A percentile compares a stretch with the other conserved stretches of the same genome.
Conservation (phyloP, 1,140 invertebrate genomes). For the Lordiphosa stackelbergi region DNA sequence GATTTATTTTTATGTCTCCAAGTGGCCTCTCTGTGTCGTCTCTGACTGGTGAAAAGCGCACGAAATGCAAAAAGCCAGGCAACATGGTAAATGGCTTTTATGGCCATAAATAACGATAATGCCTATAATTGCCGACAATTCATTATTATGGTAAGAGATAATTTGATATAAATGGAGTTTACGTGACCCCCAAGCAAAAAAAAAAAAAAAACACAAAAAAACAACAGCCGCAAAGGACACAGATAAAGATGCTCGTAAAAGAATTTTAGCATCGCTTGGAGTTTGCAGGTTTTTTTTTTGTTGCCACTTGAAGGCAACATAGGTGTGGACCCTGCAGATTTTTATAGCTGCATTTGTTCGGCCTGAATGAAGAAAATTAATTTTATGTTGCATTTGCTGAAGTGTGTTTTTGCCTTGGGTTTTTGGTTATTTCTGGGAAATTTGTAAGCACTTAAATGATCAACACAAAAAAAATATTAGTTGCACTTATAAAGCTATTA, state of each 20-base stretch:
- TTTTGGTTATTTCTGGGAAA: neutral
- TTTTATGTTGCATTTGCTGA: slow-evolving; percentile 42
- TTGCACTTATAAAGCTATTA: no score
- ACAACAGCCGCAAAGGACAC: slow-evolving; percentile 10
- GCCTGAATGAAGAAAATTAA: slow-evolving; percentile 54
- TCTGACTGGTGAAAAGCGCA: neutral
- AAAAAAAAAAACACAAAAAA: neutral
- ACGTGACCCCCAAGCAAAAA: slow-evolving; percentile 65
- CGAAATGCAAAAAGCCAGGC: slow-evolving; percentile 45
- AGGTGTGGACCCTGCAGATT: slow-evolving; percentile 47
- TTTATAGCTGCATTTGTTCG: slow-evolving; percentile 56
- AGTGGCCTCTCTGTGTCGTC: neutral
- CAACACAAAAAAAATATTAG: no score
- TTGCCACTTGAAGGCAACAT: slow-evolving; percentile 7
- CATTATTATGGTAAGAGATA: slow-evolving; percentile 77
- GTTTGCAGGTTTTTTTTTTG: no score
- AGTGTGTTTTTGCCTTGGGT: neutral
- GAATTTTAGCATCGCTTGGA: neutral
- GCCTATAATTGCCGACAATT: slow-evolving; percentile 76
- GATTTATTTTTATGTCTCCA: slow-evolving; percentile 60
- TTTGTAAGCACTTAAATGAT: neutral
- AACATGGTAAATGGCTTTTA: slow-evolving; percentile 54
- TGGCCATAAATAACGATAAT: slow-evolving; percentile 77
- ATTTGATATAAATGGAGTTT: slow-evolving; percentile 76
- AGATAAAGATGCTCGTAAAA: slow-evolving; percentile 17